These are phyloP conservation scores for Myripristis jacobus DNA, from an alignment of 2,797 vertebrate genomes.

Conservation along the genomic window DNA sequence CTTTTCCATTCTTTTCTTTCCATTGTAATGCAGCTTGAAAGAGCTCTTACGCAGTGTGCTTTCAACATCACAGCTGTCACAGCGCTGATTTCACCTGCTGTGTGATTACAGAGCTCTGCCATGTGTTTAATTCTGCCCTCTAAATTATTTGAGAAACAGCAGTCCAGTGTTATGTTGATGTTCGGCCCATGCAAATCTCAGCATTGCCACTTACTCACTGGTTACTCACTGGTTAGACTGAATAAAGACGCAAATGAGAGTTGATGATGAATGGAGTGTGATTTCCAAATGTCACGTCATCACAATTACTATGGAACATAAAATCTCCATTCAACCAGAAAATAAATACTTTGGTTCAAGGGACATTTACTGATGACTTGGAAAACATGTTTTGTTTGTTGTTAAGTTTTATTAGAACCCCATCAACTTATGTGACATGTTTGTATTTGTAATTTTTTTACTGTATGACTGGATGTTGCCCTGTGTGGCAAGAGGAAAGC, in stretches of 20 bases:
- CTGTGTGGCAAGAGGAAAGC: not conserved
- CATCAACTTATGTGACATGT: not conserved
- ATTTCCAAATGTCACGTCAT: not conserved
- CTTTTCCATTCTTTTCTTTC: not conserved
- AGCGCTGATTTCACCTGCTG: slow-evolving; percentile 2
- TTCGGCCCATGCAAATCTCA: not conserved
- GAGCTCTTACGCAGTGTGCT: not conserved
- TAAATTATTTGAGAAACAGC: not conserved
- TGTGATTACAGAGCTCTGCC: slow-evolving; percentile 8
- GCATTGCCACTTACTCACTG: not conserved
- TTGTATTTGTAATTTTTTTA: slow-evolving; percentile 5
- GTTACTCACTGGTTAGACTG: not conserved
- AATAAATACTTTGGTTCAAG: not conserved
- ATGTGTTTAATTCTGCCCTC: not conserved
- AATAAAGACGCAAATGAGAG: not conserved
- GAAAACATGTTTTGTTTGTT: slow-evolving; percentile 10
- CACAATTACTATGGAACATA: not conserved
- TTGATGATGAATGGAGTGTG: not conserved
- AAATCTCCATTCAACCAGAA: not conserved
- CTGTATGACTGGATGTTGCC: not conserved
- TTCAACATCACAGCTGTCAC: slow-evolving; percentile 5
- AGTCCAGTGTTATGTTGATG: not conserved
- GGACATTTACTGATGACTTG: no score
- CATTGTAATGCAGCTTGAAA: not conserved
- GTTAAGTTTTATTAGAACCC: not conserved